phyloP scores from a whole-genome alignment of 2,113 vertebrate species.

The Rhipidura dahli region DNA sequence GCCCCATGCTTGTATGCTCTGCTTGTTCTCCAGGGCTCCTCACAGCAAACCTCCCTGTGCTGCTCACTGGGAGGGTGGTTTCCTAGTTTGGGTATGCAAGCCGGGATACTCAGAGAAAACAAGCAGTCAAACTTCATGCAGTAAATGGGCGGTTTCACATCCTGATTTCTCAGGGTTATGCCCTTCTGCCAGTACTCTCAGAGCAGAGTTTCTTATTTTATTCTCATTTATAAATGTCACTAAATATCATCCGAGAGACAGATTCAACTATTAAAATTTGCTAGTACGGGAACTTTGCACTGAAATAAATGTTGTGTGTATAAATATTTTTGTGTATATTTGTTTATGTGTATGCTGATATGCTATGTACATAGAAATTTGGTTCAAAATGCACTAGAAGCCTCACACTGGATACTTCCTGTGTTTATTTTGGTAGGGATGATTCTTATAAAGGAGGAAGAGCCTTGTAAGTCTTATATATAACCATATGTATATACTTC shows the following conservation, averaged over 20 bases:
- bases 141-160: not conserved
- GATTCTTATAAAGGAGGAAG: slow-evolving; percentile 17
- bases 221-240: slow-evolving; percentile 18
- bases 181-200: not conserved
- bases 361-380: not conserved
- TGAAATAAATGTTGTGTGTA: not conserved
- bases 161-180: not conserved
- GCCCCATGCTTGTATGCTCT: rapidly evolving
- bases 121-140: not conserved
- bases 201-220: slow-evolving; percentile 13
- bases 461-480: not conserved
- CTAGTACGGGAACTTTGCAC: not conserved
- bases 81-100: not conserved
- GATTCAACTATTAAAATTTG: not conserved
- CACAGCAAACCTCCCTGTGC: not conserved
- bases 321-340: not conserved
- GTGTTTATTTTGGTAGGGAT: slow-evolving; percentile 27
- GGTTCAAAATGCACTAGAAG: slow-evolving; percentile 19
- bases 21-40: not conserved
- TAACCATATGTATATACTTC: not conserved
- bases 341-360: not conserved
- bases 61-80: not conserved
- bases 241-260: not conserved
- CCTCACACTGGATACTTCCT: not conserved
- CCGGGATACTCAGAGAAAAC: rapidly evolving